Percentiles rank a stretch among this genome's conserved stretches.
These are phyloP conservation scores for Limenitis camilla DNA, from an alignment of 2,888 invertebrate species.

Conservation along the genomic window DNA sequence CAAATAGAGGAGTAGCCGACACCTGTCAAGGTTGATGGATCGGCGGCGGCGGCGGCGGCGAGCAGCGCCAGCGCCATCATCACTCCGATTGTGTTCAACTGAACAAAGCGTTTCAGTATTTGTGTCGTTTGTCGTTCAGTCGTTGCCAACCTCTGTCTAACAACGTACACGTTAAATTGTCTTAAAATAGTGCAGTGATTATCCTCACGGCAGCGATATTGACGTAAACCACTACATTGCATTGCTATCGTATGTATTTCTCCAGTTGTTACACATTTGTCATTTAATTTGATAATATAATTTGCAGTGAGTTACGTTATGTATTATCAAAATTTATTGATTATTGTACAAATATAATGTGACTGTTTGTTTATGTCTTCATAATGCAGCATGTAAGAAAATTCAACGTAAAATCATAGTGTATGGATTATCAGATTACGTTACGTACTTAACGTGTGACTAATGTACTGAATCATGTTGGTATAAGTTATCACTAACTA, in stretches of 20 bases:
- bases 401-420: background rate
- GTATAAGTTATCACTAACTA: too few relatives aligned
- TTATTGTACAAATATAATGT: background rate
- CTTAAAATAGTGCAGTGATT: background rate
- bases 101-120: slow-evolving; percentile 49
- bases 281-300: slow-evolving; percentile 2
- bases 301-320: slow-evolving; percentile 10
- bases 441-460: background rate
- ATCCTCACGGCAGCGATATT: background rate
- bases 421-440: background rate
- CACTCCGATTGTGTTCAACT: slow-evolving; percentile 39
- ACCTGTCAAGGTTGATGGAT: slow-evolving; percentile 26
- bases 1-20: slow-evolving; percentile 5
- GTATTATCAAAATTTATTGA: background rate
- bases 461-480: background rate
- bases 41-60: slow-evolving; percentile 33
- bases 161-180: slow-evolving; percentile 33
- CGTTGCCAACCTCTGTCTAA: slow-evolving; percentile 51
- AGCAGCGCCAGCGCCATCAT: slow-evolving; percentile 34
- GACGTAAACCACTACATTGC: too few relatives aligned
- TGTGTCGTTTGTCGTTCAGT: slow-evolving; percentile 19
- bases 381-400: background rate
- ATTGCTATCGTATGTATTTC: background rate
- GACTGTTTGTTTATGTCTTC: too few relatives aligned
- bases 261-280: slow-evolving; percentile 21